Evolutionary conservation across 2,113 vertebrate genomes (phyloP), one percentile per base, ranked within the genome.

Genomic region (Leucosticte australis): DNA sequence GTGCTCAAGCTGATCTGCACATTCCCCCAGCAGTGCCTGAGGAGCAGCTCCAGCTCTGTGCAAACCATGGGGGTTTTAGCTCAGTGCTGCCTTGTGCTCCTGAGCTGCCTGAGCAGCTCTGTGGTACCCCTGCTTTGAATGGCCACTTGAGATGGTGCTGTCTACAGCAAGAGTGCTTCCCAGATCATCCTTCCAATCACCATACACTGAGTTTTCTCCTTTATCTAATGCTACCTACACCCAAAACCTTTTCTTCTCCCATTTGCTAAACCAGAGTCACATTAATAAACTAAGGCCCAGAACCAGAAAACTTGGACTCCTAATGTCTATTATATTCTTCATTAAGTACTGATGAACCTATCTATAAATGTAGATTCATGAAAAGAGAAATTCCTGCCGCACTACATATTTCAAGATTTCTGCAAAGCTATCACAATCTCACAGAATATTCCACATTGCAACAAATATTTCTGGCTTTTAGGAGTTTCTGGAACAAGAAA

Each of bases 401-500:
- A 80, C 37, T 46, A 33, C 0, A 1, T 56, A 57, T 83, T 77
- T 90, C 56, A 78, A 86, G 52, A 83, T 92, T 92, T 88, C 83
- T 83, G 37, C 49, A 89, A 78, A 93, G 24, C 49, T 89, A 11
- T 93, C 71, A 90, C 86, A 84, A 75, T 89, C 41, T 92, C 57
- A 42, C n/a, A 39, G 69, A 89, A 87, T 73, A 89, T 89, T 93
- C 94, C 68, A 78, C 47, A 81, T 49, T 64, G 33, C 56, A 93
- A 60, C 52, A 90, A 90, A 64, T 67, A 93, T 84, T 90, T 92
- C 85, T 75, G 56, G 31, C 10, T 84, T 41, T 53, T 5, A 85
- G 35, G 69, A 84, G 60, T 68, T 92, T 90, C 88, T 92, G 68
- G 60, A 84, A 73, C 94, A 90, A 94, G 95, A 96, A 63, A 24